Evolutionary conservation across 1,140 invertebrate species (phyloP), one percentile per base, ranked within the genome.

Genomic region (Leptestheria dahalacensis): DNA sequence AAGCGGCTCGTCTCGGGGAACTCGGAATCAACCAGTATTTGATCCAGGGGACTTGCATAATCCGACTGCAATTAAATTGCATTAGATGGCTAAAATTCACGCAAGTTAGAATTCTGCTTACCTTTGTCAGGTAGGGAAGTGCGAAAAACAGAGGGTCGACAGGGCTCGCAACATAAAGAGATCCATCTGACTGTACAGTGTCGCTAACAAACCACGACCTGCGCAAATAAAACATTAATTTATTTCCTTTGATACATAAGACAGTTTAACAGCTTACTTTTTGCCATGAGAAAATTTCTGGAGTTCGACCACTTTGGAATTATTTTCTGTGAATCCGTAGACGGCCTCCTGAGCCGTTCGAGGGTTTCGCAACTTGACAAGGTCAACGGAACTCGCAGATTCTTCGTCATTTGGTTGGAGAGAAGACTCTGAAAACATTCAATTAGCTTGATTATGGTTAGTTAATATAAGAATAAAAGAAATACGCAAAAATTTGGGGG

Each of bases 151-250:
- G 58, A 51, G 66, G 64, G 49, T 67, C 65, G 11, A 67, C 23
- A 24, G 54, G 60, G 25, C 63, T 67, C 2, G 48, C 57, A 4
- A 64, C 48, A 41, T 61, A 61, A 1, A 63, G 28, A 57, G 63
- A 63, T 15, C 66, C 66, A 63, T 67, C 64, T n/a, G 66, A 66
- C 20, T 63, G 33, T 15, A 66, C 61, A 4, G 18, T 11, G 21
- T 66, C 56, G 23, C 62, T 61, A 33, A 64, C 25, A 61, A 66
- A 66, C 65, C 65, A 66, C 20, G 62, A 64, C 59, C 65, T 66
- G 41, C 2, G 46, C 21, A 18, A 15, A 23, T 26, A 18, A 48
- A 59, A 12, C 18, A 29, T 18, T 4, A 28, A 59, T 20, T 23
- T 49, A 18, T 50, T 50, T 50, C 9, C n/a, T 18, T 1, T 1